phyloP scores from a whole-genome alignment of 2,797 vertebrate species.

The Myotis findleyi region DNA sequence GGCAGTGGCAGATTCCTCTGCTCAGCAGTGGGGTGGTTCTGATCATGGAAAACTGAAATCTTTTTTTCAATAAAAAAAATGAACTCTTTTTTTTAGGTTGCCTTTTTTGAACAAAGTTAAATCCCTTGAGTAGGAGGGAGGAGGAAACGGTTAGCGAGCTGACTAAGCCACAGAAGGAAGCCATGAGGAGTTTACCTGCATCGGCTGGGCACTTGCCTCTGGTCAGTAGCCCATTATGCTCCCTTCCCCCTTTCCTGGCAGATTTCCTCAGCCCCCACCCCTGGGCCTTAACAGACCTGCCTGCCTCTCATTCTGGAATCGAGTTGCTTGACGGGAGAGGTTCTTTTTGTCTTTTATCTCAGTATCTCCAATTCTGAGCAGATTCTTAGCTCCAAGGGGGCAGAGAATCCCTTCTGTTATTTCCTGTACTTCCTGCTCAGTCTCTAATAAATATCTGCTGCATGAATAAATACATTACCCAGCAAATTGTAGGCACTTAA shows the following conservation, averaged over 20 bases:
- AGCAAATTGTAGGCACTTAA: not conserved
- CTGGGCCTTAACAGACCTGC: not conserved
- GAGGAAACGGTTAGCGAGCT: not conserved
- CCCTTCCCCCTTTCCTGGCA: not conserved
- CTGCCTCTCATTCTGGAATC: not conserved
- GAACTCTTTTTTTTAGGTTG: not conserved
- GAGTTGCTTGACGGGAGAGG: not conserved
- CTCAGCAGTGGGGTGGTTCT: not conserved
- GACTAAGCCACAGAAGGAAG: not conserved
- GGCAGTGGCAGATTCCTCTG: not conserved
- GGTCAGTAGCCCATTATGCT: fast-evolving
- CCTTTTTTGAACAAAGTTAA: not conserved
- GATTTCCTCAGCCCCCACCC: fast-evolving
- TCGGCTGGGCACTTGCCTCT: not conserved
- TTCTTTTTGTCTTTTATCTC: not conserved
- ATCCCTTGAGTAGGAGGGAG: not conserved
- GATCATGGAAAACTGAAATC: not conserved
- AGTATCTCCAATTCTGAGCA: not conserved
- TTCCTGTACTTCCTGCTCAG: not conserved
- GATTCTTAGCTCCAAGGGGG: not conserved
- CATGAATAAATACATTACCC: not conserved
- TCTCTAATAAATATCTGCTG: not conserved
- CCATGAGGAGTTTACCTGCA: not conserved
- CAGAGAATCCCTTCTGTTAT: not conserved
- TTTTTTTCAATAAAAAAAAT: constrained; percentile 41